Percentiles rank a stretch among this genome's conserved stretches.
Conservation (phyloP, 2,113 vertebrate species). For the Corythaeola cristata region DNA sequence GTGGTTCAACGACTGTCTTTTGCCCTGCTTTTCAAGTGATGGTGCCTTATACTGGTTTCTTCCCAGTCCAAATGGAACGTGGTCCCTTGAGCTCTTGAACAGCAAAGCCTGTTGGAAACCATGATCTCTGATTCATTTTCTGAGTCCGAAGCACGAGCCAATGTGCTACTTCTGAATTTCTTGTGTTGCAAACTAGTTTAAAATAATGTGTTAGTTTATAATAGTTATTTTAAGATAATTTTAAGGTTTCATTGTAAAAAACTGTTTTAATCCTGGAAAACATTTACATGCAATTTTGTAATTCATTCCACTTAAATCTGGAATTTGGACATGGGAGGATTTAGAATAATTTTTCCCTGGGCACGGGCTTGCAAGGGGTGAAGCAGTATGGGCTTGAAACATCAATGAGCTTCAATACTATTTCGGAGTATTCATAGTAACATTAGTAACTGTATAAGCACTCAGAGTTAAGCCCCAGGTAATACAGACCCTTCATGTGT, state of each 20-base stretch:
- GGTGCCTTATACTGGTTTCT: not conserved
- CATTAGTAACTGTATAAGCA: not conserved
- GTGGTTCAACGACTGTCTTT: not conserved
- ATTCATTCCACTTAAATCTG: not conserved
- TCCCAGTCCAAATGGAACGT: not conserved
- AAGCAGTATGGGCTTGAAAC: not conserved
- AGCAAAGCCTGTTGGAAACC: not conserved
- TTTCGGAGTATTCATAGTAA: not conserved
- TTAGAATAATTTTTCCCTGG: not conserved
- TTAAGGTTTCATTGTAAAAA: not conserved
- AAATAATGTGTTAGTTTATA: not conserved
- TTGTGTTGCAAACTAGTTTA: not conserved
- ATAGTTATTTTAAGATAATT: not conserved
- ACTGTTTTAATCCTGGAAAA: not conserved
- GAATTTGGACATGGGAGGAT: not conserved
- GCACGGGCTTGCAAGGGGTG: not conserved
- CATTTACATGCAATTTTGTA: not conserved
- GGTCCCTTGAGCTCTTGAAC: not conserved
- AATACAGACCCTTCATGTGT: not conserved
- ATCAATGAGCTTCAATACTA: not conserved
- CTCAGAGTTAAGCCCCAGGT: not conserved
- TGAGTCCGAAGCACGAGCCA: not conserved
- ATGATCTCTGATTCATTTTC: not conserved
- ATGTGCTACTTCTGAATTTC: not conserved
- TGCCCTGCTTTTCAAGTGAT: not conserved